A percentile compares a stretch with the other conserved stretches of the same genome.
These are phyloP conservation scores for Thymelicus acteon DNA, from an alignment of 2,888 invertebrate species.

Conservation along the genomic window DNA sequence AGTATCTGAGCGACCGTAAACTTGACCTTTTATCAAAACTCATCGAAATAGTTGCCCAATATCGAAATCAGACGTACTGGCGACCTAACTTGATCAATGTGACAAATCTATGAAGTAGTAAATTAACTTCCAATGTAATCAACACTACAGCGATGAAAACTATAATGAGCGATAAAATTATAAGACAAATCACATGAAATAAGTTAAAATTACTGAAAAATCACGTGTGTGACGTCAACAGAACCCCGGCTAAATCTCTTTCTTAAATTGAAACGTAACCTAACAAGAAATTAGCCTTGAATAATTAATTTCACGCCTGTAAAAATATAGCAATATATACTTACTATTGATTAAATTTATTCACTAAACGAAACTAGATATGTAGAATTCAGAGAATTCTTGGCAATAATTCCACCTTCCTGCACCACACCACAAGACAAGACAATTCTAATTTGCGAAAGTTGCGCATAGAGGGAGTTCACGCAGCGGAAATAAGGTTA, in stretches of 20 bases:
- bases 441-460: constrained; percentile 63
- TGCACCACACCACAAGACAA: constrained; percentile 77
- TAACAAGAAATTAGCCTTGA: constrained; percentile 53
- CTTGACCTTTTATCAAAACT: constrained; percentile 70
- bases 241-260: constrained; percentile 60
- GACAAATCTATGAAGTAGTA: constrained; percentile 31
- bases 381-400: constrained; percentile 63
- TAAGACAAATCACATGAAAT: constrained; percentile 36
- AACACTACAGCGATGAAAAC: not conserved
- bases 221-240: constrained; percentile 66
- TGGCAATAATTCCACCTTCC: constrained; percentile 62
- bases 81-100: constrained; percentile 41
- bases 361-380: constrained; percentile 65
- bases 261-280: constrained; percentile 33
- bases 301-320: constrained; percentile 29
- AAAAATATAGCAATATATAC: constrained; percentile 49
- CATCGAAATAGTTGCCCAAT: constrained; percentile 57
- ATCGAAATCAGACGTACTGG: constrained; percentile 58
- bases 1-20: constrained; percentile 57
- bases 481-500: constrained; percentile 63
- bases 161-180: constrained; percentile 3
- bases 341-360: constrained; percentile 65
- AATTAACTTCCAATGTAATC: not conserved
- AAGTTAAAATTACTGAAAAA: constrained; percentile 51
- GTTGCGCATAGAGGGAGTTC: constrained; percentile 64